Evolutionary conservation across 2,797 vertebrate genomes (phyloP).

Genomic region (Nyctalus aviator): DNA sequence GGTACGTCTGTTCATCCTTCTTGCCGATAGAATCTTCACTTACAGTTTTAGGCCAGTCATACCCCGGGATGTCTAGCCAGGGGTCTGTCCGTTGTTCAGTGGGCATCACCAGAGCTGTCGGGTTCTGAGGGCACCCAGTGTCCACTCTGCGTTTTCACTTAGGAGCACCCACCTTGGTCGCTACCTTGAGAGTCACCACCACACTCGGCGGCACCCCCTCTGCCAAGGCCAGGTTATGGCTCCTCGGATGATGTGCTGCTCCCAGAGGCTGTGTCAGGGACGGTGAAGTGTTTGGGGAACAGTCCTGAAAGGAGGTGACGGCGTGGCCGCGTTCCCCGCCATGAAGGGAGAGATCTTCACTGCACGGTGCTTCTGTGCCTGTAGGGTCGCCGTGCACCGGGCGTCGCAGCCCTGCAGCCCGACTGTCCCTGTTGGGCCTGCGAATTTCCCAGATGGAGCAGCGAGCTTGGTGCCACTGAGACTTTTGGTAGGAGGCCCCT

Average conservation of each 20-base stretch:
- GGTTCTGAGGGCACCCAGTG: background rate
- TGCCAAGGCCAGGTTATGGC: background rate
- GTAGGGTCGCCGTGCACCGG: fast-evolving
- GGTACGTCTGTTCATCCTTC: background rate
- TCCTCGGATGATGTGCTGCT: fast-evolving
- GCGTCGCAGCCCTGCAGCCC: background rate
- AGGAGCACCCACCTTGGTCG: background rate
- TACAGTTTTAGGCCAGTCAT: background rate
- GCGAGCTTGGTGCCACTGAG: background rate
- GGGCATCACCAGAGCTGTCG: background rate
- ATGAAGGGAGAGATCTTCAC: background rate
- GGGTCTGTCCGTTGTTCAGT: background rate
- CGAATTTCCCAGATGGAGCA: background rate
- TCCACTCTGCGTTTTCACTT: background rate
- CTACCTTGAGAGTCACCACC: background rate
- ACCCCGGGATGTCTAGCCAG: background rate
- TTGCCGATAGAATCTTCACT: background rate
- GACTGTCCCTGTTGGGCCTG: background rate
- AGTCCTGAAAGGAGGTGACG: fast-evolving
- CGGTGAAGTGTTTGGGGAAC: background rate
- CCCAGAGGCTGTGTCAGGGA: background rate
- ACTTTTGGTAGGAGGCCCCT: background rate
- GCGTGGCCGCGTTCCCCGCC: fast-evolving
- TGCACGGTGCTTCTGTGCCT: fast-evolving
- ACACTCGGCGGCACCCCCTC: background rate